Base-by-base conservation (phyloP, 2,797 vertebrate genomes). In the Dallia pectoralis region DNA sequence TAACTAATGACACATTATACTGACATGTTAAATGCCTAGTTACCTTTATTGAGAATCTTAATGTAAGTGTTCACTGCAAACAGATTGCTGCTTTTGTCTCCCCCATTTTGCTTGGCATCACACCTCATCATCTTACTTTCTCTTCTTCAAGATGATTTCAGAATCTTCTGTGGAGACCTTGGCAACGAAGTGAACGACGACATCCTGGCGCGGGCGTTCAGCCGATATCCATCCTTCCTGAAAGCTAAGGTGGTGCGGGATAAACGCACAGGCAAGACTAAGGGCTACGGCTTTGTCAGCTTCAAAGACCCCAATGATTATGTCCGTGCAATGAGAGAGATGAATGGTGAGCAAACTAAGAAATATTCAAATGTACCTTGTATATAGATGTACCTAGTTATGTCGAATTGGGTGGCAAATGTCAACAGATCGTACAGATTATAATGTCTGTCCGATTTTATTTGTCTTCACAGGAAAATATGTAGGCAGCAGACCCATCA, bases 261-360 rank as follows among this genome's bases (percentile, higher is more conserved):
- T 85, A 97, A 97, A 81, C 94, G 96, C 11, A 97, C 96, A 0
- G 96, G 96, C 53, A 97, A 97, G 77, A 97, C 96, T 0, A 97
- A 97, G 87, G 96, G 96, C 76, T 97, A 97, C 1, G 96, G 96
- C 76, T 97, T 97, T 0, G 95, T 97, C 80, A 97, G 96, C 90
- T 97, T 97, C 87, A 97, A 97, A 85, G 96, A 97, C 82, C 96
- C 96, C 51, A 97, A 96, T 0, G 96, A 97, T 84, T 97, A 97
- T 0, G 96, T 97, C 36, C 86, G 96, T 1, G 96, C 96, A 73
- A 97, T 97, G 96, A 92, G 96, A 2, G 96, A 97, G 85, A 96
- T 97, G 96, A 97, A 97, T 4, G 96, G 96, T 97, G 71, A 88
- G 94, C 51, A 12, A 36, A 4, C 27, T 9, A 11, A 1, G 15